These are phyloP conservation scores for Melanocharis versteri DNA, from an alignment of 2,113 vertebrate genomes.

Conservation along the genomic window DNA sequence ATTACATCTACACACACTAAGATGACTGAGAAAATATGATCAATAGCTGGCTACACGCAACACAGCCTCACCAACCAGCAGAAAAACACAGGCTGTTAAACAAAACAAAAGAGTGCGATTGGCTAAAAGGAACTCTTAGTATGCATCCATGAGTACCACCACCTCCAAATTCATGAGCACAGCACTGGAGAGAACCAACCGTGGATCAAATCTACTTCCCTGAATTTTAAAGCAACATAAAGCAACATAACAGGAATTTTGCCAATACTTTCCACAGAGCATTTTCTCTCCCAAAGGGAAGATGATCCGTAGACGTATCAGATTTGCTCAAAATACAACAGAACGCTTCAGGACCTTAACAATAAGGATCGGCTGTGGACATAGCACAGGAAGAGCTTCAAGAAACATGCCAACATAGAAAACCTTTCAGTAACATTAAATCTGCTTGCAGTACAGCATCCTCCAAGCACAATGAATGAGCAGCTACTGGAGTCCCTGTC, in stretches of 20 bases:
- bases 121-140: background rate
- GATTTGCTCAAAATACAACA: background rate
- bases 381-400: background rate
- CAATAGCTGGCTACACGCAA: background rate
- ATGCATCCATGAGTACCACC: background rate
- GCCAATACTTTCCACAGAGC: background rate
- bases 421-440: background rate
- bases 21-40: background rate
- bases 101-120: background rate
- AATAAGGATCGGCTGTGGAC: background rate
- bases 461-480: background rate
- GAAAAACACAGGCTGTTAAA: background rate
- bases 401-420: background rate
- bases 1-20: background rate
- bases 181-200: background rate
- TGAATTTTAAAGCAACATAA: background rate
- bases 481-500: background rate
- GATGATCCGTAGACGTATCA: rapidly evolving
- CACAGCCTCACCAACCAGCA: background rate
- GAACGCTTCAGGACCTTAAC: background rate
- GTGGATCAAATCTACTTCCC: background rate
- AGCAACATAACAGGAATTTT: background rate
- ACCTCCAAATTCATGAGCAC: background rate
- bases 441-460: background rate
- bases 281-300: background rate